Evolutionary conservation across 2,888 invertebrate species (phyloP), one percentile per base, ranked within the genome.

Genomic region (Galerucella pusilla): DNA sequence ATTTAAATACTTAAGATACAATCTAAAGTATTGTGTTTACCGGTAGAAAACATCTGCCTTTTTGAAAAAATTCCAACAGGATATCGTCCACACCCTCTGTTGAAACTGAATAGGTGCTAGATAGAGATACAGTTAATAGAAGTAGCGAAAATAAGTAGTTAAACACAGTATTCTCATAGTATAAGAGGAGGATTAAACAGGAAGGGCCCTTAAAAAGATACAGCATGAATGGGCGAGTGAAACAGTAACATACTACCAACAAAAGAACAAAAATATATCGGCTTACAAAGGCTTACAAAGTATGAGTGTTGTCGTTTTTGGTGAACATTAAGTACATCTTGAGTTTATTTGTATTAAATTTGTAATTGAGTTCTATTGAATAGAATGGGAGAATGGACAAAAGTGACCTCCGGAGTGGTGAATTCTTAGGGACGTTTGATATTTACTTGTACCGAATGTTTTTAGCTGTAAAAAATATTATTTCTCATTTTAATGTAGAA

Each of bases 151-250:
- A 76, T 80, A 81, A 78, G 80, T 79, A 80, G 78, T 79, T 81
- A 81, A 82, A 82, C 80, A 80, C 81, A 79, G 79, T 82, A 81
- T 80, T 79, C 77, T 80, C 76, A 76, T 79, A 80, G 78, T 12
- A 14, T 81, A 81, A 81, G 80, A 80, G 78, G 76, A 79, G 80
- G 82, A 83, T 83, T 83, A 83, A 78, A 78, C 75, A 78, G 77
- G 77, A 80, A 79, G 77, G 77, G 61, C 46, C 73, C 69, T 78
- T 72, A 66, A 79, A 78, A 76, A 76, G 79, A 76, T 76, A 66
- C 68, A 20, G 25, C 45, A 73, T 78, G 79, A 80, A 78, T 78
- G 67, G 74, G 57, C 20, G 66, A 78, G 81, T 78, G 78, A 79
- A 79, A 80, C 79, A 76, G 73, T 75, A 79, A 80, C 80, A 80